Conservation (phyloP, 2,888 invertebrate genomes). For the Hirtodrosophila cameraria region DNA sequence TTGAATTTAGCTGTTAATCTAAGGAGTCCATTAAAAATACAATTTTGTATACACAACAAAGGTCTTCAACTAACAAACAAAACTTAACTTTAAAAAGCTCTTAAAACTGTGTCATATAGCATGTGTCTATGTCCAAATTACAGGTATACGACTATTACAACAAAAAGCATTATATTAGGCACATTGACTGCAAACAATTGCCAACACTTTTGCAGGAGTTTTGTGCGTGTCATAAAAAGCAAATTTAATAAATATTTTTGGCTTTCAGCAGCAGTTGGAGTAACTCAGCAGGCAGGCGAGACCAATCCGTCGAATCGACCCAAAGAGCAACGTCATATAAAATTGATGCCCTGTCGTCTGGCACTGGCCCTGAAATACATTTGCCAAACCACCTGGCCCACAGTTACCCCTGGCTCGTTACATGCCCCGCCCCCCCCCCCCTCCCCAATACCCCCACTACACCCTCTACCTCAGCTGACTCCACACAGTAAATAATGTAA, state of each 20-base stretch:
- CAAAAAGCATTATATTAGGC: slow-evolving; percentile 15
- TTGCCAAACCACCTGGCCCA: slow-evolving; percentile 23
- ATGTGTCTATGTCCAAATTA: too few species aligned
- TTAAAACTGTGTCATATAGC: not conserved
- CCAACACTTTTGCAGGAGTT: slow-evolving; percentile 31
- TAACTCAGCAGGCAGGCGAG: slow-evolving; percentile 1
- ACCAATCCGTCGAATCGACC: slow-evolving; percentile 26
- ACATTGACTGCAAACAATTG: slow-evolving; percentile 61
- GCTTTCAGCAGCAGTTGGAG: slow-evolving; percentile 35
- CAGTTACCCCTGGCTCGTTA: slow-evolving; percentile 19
- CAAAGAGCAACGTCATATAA: slow-evolving; percentile 64
- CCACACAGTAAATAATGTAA: slow-evolving; percentile 75
- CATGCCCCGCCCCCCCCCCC: not conserved
- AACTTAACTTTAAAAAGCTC: not conserved
- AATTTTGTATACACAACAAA: too few species aligned
- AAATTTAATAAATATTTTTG: slow-evolving; percentile 71
- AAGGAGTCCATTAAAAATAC: too few species aligned
- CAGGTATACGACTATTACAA: not conserved
- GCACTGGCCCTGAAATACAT: slow-evolving; percentile 8
- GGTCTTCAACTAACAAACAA: too few species aligned
- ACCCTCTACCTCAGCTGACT: slow-evolving; percentile 6
- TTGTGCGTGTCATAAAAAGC: slow-evolving; percentile 57
- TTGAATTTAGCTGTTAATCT: too few species aligned
- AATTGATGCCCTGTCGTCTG: slow-evolving; percentile 72
- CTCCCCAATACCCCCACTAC: not conserved